Conservation (phyloP, 1,140 invertebrate genomes). For the Drosophila rhopaloa region DNA sequence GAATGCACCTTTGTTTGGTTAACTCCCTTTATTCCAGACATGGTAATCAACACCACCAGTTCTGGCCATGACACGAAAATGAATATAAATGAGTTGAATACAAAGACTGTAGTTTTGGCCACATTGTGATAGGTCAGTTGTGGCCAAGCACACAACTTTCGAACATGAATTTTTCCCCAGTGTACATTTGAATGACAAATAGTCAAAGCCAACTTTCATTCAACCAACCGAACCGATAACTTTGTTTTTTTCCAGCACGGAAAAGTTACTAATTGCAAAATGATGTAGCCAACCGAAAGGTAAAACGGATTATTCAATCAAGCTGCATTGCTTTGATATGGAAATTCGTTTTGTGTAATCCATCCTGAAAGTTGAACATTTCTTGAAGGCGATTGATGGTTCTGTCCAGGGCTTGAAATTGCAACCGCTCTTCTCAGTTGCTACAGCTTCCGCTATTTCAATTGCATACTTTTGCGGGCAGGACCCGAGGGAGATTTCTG, state of each 20-base stretch:
- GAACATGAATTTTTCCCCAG: neutral
- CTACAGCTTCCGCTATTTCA: conserved; percentile 27
- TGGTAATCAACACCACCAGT: conserved; percentile 60
- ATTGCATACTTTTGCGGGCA: conserved; percentile 42
- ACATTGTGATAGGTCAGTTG: conserved; percentile 63
- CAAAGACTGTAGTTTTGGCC: conserved; percentile 21
- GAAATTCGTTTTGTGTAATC: conserved; percentile 13
- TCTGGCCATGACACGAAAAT: conserved; percentile 62
- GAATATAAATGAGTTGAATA: conserved; percentile 58
- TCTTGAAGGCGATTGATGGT: conserved; percentile 3
- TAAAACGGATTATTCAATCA: conserved; percentile 27
- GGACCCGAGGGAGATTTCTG: conserved; percentile 20
- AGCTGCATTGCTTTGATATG: conserved; percentile 29
- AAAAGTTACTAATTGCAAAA: conserved; percentile 46
- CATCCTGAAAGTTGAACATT: conserved; percentile 1
- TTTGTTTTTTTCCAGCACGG: conserved; percentile 36
- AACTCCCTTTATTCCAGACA: conserved; percentile 10
- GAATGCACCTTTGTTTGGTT: conserved; percentile 24
- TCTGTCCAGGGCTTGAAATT: conserved; percentile 9
- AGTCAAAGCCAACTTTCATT: conserved; percentile 24
- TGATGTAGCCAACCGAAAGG: conserved; percentile 23
- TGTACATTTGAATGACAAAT: conserved; percentile 31
- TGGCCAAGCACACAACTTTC: neutral
- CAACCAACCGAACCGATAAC: conserved; percentile 32
- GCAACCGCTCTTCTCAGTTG: conserved; percentile 10